A percentile compares a stretch with the other conserved stretches of the same genome.
Evolutionary conservation across 2,113 vertebrate species (phyloP).

Genomic region (Dicerorhinus sumatrensis): DNA sequence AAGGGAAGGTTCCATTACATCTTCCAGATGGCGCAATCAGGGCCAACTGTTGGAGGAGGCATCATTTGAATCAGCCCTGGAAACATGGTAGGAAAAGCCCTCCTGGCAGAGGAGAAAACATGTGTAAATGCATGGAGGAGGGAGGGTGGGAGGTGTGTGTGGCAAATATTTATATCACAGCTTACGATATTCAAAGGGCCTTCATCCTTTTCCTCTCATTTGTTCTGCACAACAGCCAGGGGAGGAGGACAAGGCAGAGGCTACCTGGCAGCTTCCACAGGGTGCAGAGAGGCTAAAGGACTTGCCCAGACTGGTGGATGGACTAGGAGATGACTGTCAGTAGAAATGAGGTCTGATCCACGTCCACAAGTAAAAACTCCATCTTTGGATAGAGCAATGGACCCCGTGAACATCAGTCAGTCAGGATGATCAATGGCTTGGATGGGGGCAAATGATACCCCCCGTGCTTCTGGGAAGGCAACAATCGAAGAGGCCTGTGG

Average conservation of each 20-base stretch:
- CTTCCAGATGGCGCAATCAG: neutral
- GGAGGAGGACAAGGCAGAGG: neutral
- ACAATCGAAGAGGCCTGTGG: neutral
- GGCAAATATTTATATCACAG: too few relatives aligned
- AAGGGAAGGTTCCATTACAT: neutral
- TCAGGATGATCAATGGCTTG: neutral
- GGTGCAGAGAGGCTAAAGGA: neutral
- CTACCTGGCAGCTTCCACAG: neutral
- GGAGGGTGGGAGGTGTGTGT: accelerated
- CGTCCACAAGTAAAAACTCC: neutral
- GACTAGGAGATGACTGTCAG: neutral
- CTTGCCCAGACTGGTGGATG: neutral
- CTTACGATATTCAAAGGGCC: neutral
- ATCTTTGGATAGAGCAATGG: neutral
- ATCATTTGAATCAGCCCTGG: neutral
- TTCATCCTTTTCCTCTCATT: neutral
- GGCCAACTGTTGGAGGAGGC: neutral
- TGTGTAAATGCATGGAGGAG: neutral
- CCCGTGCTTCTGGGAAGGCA: neutral
- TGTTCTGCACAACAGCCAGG: neutral
- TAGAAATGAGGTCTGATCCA: neutral
- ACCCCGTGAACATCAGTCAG: neutral
- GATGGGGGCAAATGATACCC: neutral
- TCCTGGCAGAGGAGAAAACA: neutral
- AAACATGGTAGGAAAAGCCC: neutral